phyloP scores from a whole-genome alignment of 1,140 invertebrate genomes.

The Drosophila azteca region DNA sequence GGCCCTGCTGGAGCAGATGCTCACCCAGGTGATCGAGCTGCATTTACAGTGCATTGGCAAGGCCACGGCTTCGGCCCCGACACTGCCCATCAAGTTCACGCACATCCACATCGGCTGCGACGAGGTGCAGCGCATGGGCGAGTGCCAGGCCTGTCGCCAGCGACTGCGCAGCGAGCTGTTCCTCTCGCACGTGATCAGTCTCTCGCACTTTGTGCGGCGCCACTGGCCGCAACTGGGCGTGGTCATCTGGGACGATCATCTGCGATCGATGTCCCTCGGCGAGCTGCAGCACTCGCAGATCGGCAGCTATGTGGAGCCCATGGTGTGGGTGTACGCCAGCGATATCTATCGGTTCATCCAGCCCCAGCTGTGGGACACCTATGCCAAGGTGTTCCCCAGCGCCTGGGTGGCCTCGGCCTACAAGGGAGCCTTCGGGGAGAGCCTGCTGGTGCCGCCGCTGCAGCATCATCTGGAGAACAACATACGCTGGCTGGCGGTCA shows the following conservation, averaged over 20 bases:
- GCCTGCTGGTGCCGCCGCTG: slow-evolving; percentile 88
- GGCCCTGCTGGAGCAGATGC: slow-evolving; percentile 89
- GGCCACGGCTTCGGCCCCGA: slow-evolving; percentile 54
- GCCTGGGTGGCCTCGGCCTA: slow-evolving; percentile 90
- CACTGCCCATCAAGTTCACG: slow-evolving; percentile 85
- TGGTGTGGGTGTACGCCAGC: slow-evolving; percentile 92
- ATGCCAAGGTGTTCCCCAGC: slow-evolving; percentile 91
- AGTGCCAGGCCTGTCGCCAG: slow-evolving; percentile 89
- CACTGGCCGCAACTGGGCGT: slow-evolving; percentile 88
- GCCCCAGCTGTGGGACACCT: slow-evolving; percentile 90
- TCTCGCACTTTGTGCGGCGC: slow-evolving; percentile 87
- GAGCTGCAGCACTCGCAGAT: slow-evolving; percentile 88
- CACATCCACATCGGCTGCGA: slow-evolving; percentile 92
- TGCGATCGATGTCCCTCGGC: slow-evolving; percentile 89
- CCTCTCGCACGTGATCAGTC: slow-evolving; percentile 88
- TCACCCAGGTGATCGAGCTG: slow-evolving; percentile 90
- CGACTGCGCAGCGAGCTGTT: slow-evolving; percentile 87
- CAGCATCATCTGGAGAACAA: slow-evolving; percentile 89
- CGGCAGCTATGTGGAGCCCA: slow-evolving; percentile 91
- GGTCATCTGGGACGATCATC: slow-evolving; percentile 98
- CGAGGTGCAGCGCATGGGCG: slow-evolving; percentile 93
- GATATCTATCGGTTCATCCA: slow-evolving; percentile 86
- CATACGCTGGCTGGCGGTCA: slow-evolving; percentile 88
- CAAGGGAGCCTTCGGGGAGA: slow-evolving; percentile 91
- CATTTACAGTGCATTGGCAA: slow-evolving; percentile 57